Percentiles rank a stretch among this genome's conserved stretches.
phyloP scores from a whole-genome alignment of 2,888 invertebrate species.

The Creontiades dilutus region DNA sequence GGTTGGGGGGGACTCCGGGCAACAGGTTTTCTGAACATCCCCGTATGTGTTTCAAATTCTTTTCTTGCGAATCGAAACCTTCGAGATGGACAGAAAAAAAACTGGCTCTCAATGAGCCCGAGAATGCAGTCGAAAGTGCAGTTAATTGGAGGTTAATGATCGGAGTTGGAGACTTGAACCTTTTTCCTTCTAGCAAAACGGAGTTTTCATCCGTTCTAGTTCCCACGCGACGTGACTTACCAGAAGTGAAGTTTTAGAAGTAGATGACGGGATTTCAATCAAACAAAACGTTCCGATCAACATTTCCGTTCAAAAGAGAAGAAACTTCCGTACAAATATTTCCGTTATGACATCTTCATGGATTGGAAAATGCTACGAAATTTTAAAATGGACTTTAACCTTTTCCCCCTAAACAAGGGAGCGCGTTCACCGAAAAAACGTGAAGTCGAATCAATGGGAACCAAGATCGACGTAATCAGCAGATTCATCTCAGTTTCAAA shows the following conservation, averaged over 20 bases:
- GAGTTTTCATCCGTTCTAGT: constrained; percentile 46
- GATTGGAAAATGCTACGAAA: too few relatives aligned
- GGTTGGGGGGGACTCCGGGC: not conserved
- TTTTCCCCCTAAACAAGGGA: too few relatives aligned
- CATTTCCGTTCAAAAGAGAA: too few relatives aligned
- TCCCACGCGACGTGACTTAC: constrained; percentile 53
- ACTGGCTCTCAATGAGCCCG: constrained; percentile 43
- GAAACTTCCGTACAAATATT: too few relatives aligned
- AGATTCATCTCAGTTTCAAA: too few relatives aligned
- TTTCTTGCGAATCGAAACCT: constrained; percentile 31
- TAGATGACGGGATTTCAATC: not conserved
- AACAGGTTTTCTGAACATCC: constrained; percentile 37
- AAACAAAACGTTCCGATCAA: too few relatives aligned
- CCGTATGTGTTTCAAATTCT: constrained; percentile 47
- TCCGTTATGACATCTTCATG: too few relatives aligned
- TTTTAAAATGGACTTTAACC: too few relatives aligned
- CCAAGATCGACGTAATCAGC: too few relatives aligned
- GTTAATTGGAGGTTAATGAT: constrained; percentile 56
- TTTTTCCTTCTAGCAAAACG: not conserved
- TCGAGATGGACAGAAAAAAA: not conserved
- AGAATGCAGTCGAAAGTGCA: constrained; percentile 53
- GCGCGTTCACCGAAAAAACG: too few relatives aligned
- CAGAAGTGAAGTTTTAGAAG: not conserved
- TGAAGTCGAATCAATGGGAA: too few relatives aligned
- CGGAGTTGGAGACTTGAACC: constrained; percentile 28